Evolutionary conservation across 2,113 vertebrate species (phyloP).

Genomic region (Gadus chalcogrammus): DNA sequence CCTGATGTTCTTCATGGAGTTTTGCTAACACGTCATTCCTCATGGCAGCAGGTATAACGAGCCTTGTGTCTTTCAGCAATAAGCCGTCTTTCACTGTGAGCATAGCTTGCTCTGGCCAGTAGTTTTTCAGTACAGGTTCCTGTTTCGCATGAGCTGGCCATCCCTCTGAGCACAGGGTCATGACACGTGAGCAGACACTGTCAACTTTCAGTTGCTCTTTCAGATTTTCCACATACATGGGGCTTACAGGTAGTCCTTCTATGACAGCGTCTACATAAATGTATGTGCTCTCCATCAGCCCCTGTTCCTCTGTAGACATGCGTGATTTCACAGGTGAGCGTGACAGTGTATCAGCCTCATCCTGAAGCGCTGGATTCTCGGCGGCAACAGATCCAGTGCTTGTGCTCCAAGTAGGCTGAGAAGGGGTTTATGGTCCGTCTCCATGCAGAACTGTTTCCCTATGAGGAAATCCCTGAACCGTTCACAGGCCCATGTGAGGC

Average conservation of each 20-base stretch:
- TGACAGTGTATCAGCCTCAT: constrained; percentile 17
- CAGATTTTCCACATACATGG: background rate
- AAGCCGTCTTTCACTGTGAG: too few relatives aligned
- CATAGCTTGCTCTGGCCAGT: background rate
- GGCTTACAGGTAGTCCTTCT: constrained; percentile 9
- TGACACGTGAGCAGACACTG: background rate
- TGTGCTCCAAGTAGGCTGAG: too few relatives aligned
- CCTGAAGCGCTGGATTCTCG: constrained; percentile 13
- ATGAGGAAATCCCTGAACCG: too few relatives aligned
- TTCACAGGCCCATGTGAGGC: too few relatives aligned
- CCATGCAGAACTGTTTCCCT: too few relatives aligned
- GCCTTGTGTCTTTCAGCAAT: too few relatives aligned
- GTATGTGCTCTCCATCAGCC: constrained; percentile 20
- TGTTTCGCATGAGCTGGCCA: constrained; percentile 10
- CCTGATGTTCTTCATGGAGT: too few relatives aligned
- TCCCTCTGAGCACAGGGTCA: background rate
- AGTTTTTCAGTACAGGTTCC: background rate
- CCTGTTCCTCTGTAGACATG: background rate
- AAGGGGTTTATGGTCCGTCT: too few relatives aligned
- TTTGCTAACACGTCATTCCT: too few relatives aligned
- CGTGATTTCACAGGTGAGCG: background rate
- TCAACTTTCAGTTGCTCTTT: background rate
- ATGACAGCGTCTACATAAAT: constrained; percentile 20
- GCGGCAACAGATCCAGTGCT: background rate
- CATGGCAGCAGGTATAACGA: too few relatives aligned